Conservation (phyloP, 2,797 vertebrate genomes). For the Danio albolineatus region DNA sequence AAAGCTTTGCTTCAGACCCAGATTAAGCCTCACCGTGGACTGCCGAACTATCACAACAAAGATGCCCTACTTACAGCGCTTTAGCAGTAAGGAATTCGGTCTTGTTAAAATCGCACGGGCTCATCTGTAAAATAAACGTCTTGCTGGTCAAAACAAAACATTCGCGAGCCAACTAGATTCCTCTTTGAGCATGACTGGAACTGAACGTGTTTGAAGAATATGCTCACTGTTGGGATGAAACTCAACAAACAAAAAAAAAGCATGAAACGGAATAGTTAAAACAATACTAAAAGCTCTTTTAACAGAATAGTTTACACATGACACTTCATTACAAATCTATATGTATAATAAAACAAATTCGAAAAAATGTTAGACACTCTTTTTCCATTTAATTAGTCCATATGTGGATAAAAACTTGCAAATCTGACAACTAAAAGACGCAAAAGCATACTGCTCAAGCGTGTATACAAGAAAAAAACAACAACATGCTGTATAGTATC, state of each 20-base stretch:
- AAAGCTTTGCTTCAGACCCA: neutral
- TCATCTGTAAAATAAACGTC: slow-evolving; percentile 41
- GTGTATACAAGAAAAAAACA: neutral
- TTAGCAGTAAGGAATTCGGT: slow-evolving; percentile 36
- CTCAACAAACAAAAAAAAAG: neutral
- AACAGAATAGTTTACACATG: neutral
- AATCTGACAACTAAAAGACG: neutral
- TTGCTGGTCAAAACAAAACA: slow-evolving; percentile 36
- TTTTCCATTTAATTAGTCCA: slow-evolving; percentile 15
- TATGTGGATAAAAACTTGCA: neutral
- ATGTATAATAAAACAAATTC: neutral
- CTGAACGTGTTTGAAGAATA: neutral
- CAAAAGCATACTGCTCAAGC: neutral
- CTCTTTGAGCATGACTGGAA: slow-evolving; percentile 16
- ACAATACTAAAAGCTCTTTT: neutral
- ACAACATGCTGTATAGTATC: neutral
- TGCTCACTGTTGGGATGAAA: neutral
- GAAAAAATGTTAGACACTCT: neutral
- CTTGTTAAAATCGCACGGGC: slow-evolving; percentile 19
- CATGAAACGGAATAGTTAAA: neutral
- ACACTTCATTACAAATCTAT: neutral
- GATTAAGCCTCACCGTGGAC: slow-evolving; percentile 30
- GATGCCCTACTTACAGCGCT: slow-evolving; percentile 43
- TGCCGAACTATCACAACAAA: slow-evolving; percentile 36
- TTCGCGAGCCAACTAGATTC: neutral